Base-by-base conservation (phyloP, 35 echinoderm and acorn worm species). In the Hemicentrotus pulcherrimus region DNA sequence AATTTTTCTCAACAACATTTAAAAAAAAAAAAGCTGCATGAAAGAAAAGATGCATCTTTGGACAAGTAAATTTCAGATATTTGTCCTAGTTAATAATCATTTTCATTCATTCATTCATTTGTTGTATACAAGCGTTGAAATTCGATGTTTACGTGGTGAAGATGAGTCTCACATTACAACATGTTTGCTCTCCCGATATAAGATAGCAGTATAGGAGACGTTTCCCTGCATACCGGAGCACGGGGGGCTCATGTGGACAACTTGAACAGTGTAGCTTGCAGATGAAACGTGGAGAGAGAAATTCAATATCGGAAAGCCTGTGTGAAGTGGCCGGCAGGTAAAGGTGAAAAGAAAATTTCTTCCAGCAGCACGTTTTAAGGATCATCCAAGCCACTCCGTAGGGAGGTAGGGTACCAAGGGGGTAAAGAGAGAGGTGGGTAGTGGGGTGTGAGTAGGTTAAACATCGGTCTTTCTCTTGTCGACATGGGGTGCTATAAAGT, bases 261-360 rank as follows among this genome's bases (percentile, higher is more conserved):
- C 65, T 78, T 78, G 65, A 78, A 78, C 52, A 78, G 65, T 78
- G 65, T 78, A 78, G 65, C 6, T 78, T 78, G 65, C 65, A 78
- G 65, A 78, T 78, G 65, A 78, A 78, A 78, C 22, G 65, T 78
- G 65, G 65, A 78, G 65, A 78, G 65, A 78, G 65, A 78, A 78
- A 78, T 78, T 78, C 65, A 78, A 78, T 78, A 78, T 78, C 19
- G 65, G 65, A 78, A 78, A 78, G 24, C 24, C 65, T 28, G 28
- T 78, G 65, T 78, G 65, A 78, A 78, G 65, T 78, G 65, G 65
- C 65, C 65, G 65, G 65, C 65, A 78, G 65, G 65, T 78, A 8
- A 18, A n/a, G 19, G 65, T 78, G 19, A 78, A 78, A 78, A 78
- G 65, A 22, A 78, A 78, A 78, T 28, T 78, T 78, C 65, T 78